phyloP scores from a whole-genome alignment of 2,888 invertebrate genomes.

The Hirtodrosophila confusa region DNA sequence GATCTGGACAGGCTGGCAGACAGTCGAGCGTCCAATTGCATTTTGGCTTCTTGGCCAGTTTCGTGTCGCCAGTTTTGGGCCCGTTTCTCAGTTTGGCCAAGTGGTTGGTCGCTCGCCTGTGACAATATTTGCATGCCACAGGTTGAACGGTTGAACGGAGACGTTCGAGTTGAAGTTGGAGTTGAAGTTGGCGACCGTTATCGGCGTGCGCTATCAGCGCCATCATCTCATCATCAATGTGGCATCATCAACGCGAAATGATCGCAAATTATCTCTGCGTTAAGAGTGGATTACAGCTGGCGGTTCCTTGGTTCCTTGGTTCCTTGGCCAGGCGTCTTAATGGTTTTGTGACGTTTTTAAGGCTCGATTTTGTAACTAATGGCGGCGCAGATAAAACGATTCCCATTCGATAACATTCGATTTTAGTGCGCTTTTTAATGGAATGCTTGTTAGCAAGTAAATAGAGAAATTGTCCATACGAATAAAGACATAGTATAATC shows the following conservation, averaged over 20 bases:
- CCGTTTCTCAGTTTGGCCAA: conserved; percentile 2
- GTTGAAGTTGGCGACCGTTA: conserved; percentile 46
- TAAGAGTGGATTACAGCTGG: conserved; percentile 48
- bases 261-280: conserved; percentile 77
- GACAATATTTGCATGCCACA: conserved; percentile 71
- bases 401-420: conserved; percentile 32
- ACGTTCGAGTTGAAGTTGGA: conserved; percentile 4
- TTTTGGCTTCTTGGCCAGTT: conserved; percentile 54
- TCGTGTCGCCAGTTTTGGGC: conserved; percentile 17
- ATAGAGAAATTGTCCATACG: neutral
- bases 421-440: conserved; percentile 41
- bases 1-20: conserved; percentile 66
- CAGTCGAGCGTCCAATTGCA: conserved; percentile 51
- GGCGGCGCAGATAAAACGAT: conserved; percentile 69
- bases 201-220: conserved; percentile 67
- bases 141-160: conserved; percentile 8
- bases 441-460: conserved; percentile 18
- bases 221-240: conserved; percentile 78
- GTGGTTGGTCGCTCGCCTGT: conserved; percentile 8
- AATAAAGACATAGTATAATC: too few species aligned
- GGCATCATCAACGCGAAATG: conserved; percentile 78
- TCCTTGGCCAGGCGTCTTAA: conserved; percentile 40
- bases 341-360: conserved; percentile 74
- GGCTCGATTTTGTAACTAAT: conserved; percentile 68
- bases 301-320: conserved; percentile 21